Conservation (phyloP, 2,888 invertebrate genomes). For the Rhamphomyia laevipes region DNA sequence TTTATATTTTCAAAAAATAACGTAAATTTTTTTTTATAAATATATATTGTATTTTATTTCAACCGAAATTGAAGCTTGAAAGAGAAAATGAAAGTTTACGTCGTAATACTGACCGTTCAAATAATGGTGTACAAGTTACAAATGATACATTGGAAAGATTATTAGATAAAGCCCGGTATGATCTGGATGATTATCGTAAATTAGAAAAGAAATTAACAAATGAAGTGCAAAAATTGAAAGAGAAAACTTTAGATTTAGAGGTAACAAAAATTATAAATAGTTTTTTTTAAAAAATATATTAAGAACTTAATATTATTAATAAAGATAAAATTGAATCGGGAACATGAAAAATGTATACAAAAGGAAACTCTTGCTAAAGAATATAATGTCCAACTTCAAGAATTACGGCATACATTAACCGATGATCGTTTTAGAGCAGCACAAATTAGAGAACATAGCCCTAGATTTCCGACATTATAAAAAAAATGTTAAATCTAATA, state of each 20-base stretch:
- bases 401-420: constrained; percentile 29
- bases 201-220: constrained; percentile 24
- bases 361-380: constrained; percentile 28
- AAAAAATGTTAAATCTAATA: background rate
- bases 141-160: constrained; percentile 45
- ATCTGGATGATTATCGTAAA: constrained; percentile 39
- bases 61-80: constrained; percentile 36
- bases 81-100: constrained; percentile 39
- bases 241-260: constrained; percentile 25
- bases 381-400: constrained; percentile 30
- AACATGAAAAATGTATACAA: constrained; percentile 24
- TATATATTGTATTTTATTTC: background rate
- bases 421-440: constrained; percentile 33
- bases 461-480: constrained; percentile 11
- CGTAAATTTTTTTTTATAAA: constrained; percentile 10
- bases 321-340: constrained; percentile 26
- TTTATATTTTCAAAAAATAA: constrained; percentile 11
- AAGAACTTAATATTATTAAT: constrained; percentile 1
- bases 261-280: constrained; percentile 20
- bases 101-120: constrained; percentile 22
- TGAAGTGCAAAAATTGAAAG: constrained; percentile 27
- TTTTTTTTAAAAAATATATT: background rate
- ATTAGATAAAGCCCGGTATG: constrained; percentile 44
- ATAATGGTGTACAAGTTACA: constrained; percentile 28
- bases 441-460: constrained; percentile 22